These are phyloP conservation scores for Pseudorhombus dupliciocellatus DNA, from an alignment of 2,113 vertebrate genomes.

Conservation along the genomic window DNA sequence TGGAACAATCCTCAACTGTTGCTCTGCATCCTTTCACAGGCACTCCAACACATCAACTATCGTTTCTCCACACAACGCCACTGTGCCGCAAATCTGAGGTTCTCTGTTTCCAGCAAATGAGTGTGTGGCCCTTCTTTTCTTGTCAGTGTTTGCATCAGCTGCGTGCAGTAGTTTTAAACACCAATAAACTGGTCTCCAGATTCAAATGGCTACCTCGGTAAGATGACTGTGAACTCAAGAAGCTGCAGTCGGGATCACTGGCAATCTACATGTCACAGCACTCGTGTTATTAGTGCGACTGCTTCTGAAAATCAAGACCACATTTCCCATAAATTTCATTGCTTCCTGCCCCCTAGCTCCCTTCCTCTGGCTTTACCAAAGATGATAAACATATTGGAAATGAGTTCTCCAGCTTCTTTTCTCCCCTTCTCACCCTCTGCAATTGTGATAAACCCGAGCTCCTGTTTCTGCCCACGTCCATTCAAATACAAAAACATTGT, in stretches of 20 bases:
- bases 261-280: constrained; percentile 37
- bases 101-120: constrained; percentile 21
- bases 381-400: constrained; percentile 56
- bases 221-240: constrained; percentile 1
- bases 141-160: constrained; percentile 16
- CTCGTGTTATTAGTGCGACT: constrained; percentile 40
- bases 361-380: constrained; percentile 42
- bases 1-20: constrained; percentile 45
- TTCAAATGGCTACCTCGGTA: constrained; percentile 24
- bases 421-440: constrained; percentile 17
- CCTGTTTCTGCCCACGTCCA: constrained; percentile 1
- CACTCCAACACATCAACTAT: background rate
- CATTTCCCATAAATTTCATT: constrained; percentile 68
- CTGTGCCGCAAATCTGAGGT: constrained; percentile 20
- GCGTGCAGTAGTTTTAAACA: constrained; percentile 11
- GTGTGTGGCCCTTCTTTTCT: background rate
- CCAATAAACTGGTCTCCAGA: constrained; percentile 4
- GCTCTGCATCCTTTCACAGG: constrained; percentile 4
- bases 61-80: constrained; percentile 25
- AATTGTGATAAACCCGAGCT: constrained; percentile 10
- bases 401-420: constrained; percentile 44
- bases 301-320: constrained; percentile 62
- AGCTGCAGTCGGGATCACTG: constrained; percentile 6
- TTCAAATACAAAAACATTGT: constrained; percentile 18
- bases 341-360: constrained; percentile 59